Base-by-base conservation (phyloP, 2,113 vertebrate species). In the Mesitornis unicolor region DNA sequence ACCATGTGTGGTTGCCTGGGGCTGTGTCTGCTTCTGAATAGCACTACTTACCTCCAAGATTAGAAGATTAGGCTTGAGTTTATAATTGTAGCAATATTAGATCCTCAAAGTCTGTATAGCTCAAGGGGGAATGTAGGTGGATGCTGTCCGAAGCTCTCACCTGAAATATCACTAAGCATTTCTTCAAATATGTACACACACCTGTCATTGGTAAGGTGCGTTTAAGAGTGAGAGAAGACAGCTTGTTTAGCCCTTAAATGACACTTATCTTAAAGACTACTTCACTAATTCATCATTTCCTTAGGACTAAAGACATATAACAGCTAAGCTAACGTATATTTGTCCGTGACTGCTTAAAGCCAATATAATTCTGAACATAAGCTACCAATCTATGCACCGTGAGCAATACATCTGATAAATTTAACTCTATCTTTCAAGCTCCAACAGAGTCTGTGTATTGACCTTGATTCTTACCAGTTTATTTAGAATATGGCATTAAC, bases 261-360 rank as follows among this genome's bases (percentile, higher is more conserved):
- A 84, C 91, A 89, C 77, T 95, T 97, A 92, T 74, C 92, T 90
- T 71, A 60, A 67, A 90, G 89, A 89, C 79, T 74, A 33, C 68
- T 90, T 84, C 77, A 50, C 83, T 95, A 97, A 95, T 90, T 92
- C 80, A 79, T 93, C 82, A 78, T 92, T 96, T 97, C 93, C 92
- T 94, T 95, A 59, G 92, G 77, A 92, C 56, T 92, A 75, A 59
- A 95, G 83, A 84, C 80, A 90, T 87, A 31, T 71, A 95, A 79
- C 70, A 91, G 43, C 74, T 93, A 95, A 96, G 80, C 83, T 91
- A 93, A 40, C 75, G 69, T 81, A 13, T 92, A 87, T 92, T 95
- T 97, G 93, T 71, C 84, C 61, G 43, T 60, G 86, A 78, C 35
- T 87, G 56, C 86, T 77, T 70, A 91, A 93, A 93, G 86, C 36